Evolutionary conservation across 2,888 invertebrate genomes (phyloP), one percentile per base, ranked within the genome.

Genomic region (Cheilosia pagana): DNA sequence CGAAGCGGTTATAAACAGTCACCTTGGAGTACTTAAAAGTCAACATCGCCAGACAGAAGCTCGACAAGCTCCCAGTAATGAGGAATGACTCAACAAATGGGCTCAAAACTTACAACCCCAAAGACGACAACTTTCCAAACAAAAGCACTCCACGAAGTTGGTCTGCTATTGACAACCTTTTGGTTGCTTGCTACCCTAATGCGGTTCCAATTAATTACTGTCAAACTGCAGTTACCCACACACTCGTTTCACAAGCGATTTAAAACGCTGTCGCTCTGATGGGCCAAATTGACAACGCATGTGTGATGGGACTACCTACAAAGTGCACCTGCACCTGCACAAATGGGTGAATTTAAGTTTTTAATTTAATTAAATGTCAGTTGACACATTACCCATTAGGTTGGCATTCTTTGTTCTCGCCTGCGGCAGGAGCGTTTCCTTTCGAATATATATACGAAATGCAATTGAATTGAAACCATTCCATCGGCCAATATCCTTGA

Each of bases 281-380:
- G 19, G 39, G 41, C 35, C 19, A 45, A 74, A 55, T 53, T 55
- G 63, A 63, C 63, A 52, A 25, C 23, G 57, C 57, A 23, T 57
- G n/a, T 57, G 41, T 43, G 25, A n/a, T n/a, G n/a, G n/a, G n/a
- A n/a, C n/a, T n/a, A n/a, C n/a, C n/a, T 35, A 12, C 12, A 31
- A 14, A 60, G 52, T 71, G 39, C 41, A 50, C 12, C 52, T 60
- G 31, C 52, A 52, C 21, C 28, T 3, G 14, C 41, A n/a, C 50
- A 60, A 71, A 25, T 23, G 31, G 50, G 21, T 53, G 60, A 71
- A 12, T 21, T 28, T 19, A 31, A 28, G 28, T 31, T 53, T 55
- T 72, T 77, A 67, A 72, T 72, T 77, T 62, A 67, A 77, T 82
- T 67, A 52, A 71, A 67, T 55, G 65, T 35, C 59, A 45, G 71